phyloP scores from a whole-genome alignment of 2,888 invertebrate genomes.

The Esperia sulphurella region DNA sequence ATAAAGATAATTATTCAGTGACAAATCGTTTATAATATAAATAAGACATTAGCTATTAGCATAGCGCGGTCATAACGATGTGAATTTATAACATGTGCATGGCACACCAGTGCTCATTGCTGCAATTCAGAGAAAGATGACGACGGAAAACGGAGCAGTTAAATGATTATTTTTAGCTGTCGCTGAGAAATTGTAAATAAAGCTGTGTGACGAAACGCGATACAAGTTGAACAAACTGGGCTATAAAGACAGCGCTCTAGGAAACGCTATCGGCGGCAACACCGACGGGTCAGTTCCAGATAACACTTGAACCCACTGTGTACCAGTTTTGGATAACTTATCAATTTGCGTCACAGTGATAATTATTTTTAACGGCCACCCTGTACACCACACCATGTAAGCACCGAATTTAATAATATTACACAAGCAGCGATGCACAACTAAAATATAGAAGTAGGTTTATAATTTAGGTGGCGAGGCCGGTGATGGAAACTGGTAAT shows the following conservation, averaged over 20 bases:
- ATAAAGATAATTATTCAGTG: background rate
- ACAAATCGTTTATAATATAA: background rate
- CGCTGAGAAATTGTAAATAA: constrained; percentile 54
- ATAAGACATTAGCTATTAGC: constrained; percentile 1
- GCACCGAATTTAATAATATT: background rate
- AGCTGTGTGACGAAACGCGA: constrained; percentile 45
- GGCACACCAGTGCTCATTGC: constrained; percentile 20
- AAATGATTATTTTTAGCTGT: constrained; percentile 44
- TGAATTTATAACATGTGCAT: constrained; percentile 33
- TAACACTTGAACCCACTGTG: constrained; percentile 58
- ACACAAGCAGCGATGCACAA: constrained; percentile 4
- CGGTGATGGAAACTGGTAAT: constrained; percentile 35
- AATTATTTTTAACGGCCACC: constrained; percentile 36
- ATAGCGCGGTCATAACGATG: constrained; percentile 21
- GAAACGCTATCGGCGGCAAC: constrained; percentile 41
- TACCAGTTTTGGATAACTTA: constrained; percentile 68
- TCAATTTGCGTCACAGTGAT: constrained; percentile 66
- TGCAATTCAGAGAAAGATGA: constrained; percentile 40
- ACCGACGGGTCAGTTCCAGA: constrained; percentile 44
- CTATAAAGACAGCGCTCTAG: constrained; percentile 43
- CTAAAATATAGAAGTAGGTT: constrained; percentile 5
- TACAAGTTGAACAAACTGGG: constrained; percentile 68
- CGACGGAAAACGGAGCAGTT: constrained; percentile 43
- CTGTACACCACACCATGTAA: constrained; percentile 2
- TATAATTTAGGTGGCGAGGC: constrained; percentile 6